These are phyloP conservation scores for Yponomeuta sedellus DNA, from an alignment of 2,888 invertebrate species.

Conservation along the genomic window DNA sequence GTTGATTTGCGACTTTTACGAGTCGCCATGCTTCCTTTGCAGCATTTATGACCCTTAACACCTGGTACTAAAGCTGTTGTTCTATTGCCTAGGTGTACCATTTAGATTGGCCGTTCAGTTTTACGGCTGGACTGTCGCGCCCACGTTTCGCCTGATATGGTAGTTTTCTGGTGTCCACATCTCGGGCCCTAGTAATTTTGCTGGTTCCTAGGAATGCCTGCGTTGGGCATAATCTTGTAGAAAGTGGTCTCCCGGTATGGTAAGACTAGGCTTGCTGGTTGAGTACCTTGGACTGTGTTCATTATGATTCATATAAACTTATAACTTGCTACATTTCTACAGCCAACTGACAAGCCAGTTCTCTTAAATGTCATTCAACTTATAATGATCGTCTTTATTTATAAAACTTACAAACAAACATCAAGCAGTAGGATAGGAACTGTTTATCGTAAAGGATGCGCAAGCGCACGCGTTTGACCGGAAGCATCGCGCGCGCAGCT, in stretches of 20 bases:
- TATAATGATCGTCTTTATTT: too few species aligned
- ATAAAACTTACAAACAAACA: constrained; percentile 1
- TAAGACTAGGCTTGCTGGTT: background rate
- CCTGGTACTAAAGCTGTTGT: background rate
- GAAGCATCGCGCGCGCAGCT: constrained; percentile 54
- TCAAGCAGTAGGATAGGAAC: background rate
- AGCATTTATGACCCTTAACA: background rate
- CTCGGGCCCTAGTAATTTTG: constrained; percentile 10
- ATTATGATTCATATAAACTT: background rate
- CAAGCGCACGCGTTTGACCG: constrained; percentile 54
- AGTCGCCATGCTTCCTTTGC: background rate
- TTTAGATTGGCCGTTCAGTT: background rate
- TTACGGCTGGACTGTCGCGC: background rate
- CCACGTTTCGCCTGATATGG: constrained; percentile 10
- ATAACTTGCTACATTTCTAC: too few species aligned
- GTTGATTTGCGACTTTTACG: background rate
- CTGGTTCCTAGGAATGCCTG: constrained; percentile 4
- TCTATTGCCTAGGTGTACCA: background rate
- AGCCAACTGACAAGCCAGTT: background rate
- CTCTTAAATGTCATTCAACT: too few species aligned
- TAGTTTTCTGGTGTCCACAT: constrained; percentile 6
- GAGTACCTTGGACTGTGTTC: background rate
- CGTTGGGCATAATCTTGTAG: constrained; percentile 11
- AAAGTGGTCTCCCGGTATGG: constrained; percentile 5
- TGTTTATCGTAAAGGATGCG: constrained; percentile 12